phyloP scores from a whole-genome alignment of 2,113 vertebrate species.

The Rhynchopsitta pachyrhyncha region DNA sequence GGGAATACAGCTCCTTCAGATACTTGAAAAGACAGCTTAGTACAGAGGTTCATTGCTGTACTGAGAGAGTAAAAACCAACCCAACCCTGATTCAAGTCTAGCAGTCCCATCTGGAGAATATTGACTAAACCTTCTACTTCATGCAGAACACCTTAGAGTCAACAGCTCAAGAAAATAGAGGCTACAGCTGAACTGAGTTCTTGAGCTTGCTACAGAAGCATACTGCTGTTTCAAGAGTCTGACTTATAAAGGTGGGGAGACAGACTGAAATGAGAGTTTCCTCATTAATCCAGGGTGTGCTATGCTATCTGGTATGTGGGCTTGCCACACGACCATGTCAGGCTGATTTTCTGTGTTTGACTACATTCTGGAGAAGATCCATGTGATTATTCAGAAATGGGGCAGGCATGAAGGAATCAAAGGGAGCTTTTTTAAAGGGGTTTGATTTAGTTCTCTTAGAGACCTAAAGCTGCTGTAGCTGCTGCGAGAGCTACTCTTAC shows the following conservation, averaged over 20 bases:
- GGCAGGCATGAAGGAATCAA: conserved; percentile 35
- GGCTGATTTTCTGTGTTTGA: not conserved
- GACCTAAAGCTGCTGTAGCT: not conserved
- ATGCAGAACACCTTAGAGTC: not conserved
- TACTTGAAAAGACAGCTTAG: not conserved
- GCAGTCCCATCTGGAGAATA: not conserved
- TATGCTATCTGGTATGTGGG: not conserved
- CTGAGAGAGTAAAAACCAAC: not conserved
- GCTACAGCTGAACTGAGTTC: not conserved
- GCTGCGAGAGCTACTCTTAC: not conserved
- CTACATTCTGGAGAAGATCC: conserved; percentile 11
- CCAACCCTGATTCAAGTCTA: not conserved
- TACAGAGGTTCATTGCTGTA: not conserved
- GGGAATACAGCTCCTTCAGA: not conserved
- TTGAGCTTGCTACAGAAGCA: not conserved
- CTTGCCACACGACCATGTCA: not conserved
- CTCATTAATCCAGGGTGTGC: not conserved
- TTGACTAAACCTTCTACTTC: not conserved
- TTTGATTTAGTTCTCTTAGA: not conserved
- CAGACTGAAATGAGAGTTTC: not conserved
- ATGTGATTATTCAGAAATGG: not conserved
- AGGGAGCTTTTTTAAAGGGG: conserved; percentile 3
- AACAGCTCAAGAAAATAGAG: not conserved
- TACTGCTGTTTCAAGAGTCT: not conserved
- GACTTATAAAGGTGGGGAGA: not conserved